phyloP scores from a whole-genome alignment of 2,113 vertebrate species.

The Centrocercus urophasianus region DNA sequence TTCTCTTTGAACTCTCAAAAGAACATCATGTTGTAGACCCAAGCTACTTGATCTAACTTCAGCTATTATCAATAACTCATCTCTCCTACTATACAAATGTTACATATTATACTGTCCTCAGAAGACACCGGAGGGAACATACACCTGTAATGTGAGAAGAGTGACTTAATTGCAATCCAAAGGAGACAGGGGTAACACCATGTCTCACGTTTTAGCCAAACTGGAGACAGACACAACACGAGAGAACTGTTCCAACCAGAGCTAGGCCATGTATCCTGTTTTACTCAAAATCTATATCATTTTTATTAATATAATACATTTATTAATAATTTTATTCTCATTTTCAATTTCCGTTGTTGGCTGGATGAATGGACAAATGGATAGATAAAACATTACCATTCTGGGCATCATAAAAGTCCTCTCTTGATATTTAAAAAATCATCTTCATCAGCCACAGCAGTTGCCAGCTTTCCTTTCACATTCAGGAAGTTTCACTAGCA shows the following conservation, averaged over 20 bases:
- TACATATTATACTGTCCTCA: constrained; percentile 1
- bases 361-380: background rate
- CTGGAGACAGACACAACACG: background rate
- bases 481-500: background rate
- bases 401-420: background rate
- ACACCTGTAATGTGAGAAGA: background rate
- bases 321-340: background rate
- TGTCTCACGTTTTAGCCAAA: background rate
- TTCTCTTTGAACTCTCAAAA: constrained; percentile 65
- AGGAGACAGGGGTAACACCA: background rate
- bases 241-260: background rate
- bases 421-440: background rate
- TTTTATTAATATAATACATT: background rate
- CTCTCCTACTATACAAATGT: constrained; percentile 37
- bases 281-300: background rate
- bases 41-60: constrained; percentile 60
- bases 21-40: constrained; percentile 47
- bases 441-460: background rate
- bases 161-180: background rate
- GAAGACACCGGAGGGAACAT: background rate
- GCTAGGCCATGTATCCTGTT: background rate
- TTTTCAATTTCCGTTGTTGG: background rate
- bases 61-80: constrained; percentile 62
- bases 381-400: background rate
- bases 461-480: background rate